These are phyloP conservation scores for Chrysotoxum bicinctum DNA, from an alignment of 2,888 invertebrate species.

Conservation along the genomic window DNA sequence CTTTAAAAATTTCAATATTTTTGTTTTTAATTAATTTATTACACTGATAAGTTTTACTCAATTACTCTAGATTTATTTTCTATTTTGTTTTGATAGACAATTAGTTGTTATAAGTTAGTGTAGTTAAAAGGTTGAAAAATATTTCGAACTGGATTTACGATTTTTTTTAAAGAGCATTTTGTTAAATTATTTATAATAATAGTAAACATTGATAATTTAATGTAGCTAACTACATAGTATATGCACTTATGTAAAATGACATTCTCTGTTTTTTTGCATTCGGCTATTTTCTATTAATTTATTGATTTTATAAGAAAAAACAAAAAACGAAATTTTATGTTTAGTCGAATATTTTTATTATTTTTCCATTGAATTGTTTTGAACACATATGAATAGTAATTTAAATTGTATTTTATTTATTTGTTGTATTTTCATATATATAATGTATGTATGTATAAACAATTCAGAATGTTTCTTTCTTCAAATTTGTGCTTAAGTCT, in stretches of 20 bases:
- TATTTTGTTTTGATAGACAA: conserved; percentile 33
- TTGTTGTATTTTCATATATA: background rate
- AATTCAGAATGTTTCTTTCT: conserved; percentile 33
- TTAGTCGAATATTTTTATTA: conserved; percentile 21
- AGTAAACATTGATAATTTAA: conserved; percentile 41
- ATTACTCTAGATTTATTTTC: conserved; percentile 41
- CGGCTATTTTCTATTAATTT: background rate
- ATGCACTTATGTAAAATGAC: conserved; percentile 39
- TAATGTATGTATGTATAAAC: background rate
- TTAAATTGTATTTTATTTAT: conserved; percentile 19
- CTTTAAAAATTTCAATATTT: conserved; percentile 6
- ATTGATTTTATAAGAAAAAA: conserved; percentile 2
- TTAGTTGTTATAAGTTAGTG: conserved; percentile 20
- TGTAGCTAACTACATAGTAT: conserved; percentile 45
- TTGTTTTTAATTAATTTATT: background rate
- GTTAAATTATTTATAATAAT: conserved; percentile 40
- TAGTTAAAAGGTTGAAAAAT: conserved; percentile 47
- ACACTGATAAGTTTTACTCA: conserved; percentile 42
- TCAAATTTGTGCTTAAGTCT: conserved; percentile 51
- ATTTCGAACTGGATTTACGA: conserved; percentile 51
- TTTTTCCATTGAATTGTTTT: conserved; percentile 32
- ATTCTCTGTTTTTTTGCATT: conserved; percentile 13
- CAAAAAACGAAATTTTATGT: conserved; percentile 36
- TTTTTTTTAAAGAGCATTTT: conserved; percentile 44
- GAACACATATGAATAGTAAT: conserved; percentile 52